Evolutionary conservation across 2,797 vertebrate species (phyloP).

Genomic region (Jordanella pulchra): DNA sequence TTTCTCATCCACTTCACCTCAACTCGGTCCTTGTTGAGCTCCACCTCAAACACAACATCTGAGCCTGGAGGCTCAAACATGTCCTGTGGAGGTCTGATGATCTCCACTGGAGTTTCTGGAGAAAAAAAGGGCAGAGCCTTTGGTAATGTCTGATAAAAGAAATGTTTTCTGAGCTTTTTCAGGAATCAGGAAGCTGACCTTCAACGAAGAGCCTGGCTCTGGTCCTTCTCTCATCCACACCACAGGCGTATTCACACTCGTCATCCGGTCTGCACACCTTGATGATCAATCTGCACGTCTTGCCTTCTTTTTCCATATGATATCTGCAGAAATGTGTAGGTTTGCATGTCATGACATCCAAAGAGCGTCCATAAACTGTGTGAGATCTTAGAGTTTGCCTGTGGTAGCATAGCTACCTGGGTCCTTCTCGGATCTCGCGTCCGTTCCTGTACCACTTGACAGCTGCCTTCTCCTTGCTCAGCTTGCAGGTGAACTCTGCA

Average conservation of each 20-base stretch:
- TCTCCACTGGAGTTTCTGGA: constrained; percentile 95
- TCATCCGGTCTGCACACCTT: constrained; percentile 94
- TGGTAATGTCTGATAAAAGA: neutral
- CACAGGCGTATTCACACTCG: constrained; percentile 98
- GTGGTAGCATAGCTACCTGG: constrained; percentile 78
- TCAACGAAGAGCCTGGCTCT: constrained; percentile 96
- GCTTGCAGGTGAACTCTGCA: constrained; percentile 91
- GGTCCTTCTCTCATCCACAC: constrained; percentile 91
- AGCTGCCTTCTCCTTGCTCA: constrained; percentile 92
- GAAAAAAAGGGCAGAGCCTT: constrained; percentile 1
- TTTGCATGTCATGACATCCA: neutral
- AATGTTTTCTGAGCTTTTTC: too few relatives aligned
- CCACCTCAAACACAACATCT: constrained; percentile 91
- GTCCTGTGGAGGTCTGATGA: constrained; percentile 92
- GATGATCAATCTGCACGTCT: constrained; percentile 86
- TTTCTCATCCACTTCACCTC: constrained; percentile 98
- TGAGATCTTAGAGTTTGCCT: neutral
- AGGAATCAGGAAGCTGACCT: constrained; percentile 74
- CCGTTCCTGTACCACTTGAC: constrained; percentile 96
- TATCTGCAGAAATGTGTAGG: constrained; percentile 75
- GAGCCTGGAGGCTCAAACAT: constrained; percentile 89
- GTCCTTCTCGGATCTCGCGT: constrained; percentile 93
- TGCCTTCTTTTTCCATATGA: constrained; percentile 93
- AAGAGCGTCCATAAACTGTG: too few relatives aligned
- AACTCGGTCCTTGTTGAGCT: constrained; percentile 97